Conservation (phyloP, 2,113 vertebrate genomes). For the Burhinus bistriatus region DNA sequence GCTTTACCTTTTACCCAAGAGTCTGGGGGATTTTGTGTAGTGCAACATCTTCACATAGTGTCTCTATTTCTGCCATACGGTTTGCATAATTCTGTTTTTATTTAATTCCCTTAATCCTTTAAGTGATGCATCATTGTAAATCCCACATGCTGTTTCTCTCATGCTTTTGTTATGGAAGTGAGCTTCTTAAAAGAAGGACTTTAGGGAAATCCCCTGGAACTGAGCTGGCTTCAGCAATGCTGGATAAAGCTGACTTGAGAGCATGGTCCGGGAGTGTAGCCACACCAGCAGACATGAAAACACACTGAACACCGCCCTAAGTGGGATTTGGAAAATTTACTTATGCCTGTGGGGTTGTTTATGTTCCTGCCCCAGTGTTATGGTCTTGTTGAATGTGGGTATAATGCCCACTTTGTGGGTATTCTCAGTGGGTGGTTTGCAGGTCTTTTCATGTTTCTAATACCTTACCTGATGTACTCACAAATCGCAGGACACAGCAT, state of each 20-base stretch:
- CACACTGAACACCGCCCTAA: accelerated
- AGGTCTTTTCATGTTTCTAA: neutral
- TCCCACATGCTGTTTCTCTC: neutral
- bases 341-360: neutral
- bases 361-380: neutral
- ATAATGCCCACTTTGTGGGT: neutral
- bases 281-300: accelerated
- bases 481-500: neutral
- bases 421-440: neutral
- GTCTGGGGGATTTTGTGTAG: neutral
- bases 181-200: neutral
- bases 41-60: neutral
- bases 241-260: neutral
- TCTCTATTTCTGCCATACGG: neutral
- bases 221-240: neutral
- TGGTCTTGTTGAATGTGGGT: neutral
- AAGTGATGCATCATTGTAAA: neutral
- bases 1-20: neutral
- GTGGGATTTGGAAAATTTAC: neutral
- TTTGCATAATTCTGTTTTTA: neutral
- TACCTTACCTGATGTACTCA: neutral
- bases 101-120: constrained; percentile 6
- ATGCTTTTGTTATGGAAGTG: neutral
- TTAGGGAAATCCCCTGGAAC: neutral
- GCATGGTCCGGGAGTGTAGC: neutral